Evolutionary conservation across 2,113 vertebrate species (phyloP).

Genomic region (Microcebus ravelobensis): DNA sequence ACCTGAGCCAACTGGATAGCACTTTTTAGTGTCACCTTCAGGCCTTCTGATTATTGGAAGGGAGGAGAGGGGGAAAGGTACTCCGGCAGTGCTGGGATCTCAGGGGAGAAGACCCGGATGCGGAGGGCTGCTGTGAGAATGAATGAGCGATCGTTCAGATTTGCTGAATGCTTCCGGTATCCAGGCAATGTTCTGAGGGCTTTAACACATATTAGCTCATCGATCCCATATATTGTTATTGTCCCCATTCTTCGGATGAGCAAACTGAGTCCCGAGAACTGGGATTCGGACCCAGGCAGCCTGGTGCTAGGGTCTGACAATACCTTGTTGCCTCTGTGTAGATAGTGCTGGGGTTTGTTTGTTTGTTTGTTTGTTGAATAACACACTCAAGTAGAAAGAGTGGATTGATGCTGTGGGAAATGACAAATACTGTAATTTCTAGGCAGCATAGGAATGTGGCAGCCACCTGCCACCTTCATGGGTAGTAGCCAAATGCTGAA

Average conservation of each 20-base stretch:
- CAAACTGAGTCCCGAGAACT: background rate
- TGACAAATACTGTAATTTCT: no score
- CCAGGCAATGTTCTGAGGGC: background rate
- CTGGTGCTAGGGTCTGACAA: background rate
- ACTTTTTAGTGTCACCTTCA: background rate
- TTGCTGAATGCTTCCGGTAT: no score
- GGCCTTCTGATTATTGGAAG: background rate
- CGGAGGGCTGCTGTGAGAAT: background rate
- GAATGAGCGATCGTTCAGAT: fast-evolving
- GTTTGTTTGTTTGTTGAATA: background rate
- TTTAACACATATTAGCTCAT: fast-evolving
- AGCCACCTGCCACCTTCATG: no score
- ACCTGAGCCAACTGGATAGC: background rate
- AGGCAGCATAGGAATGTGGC: fast-evolving
- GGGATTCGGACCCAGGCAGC: background rate
- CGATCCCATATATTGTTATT: fast-evolving
- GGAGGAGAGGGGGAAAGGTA: background rate
- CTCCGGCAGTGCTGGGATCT: background rate
- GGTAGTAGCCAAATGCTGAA: background rate
- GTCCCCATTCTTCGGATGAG: background rate
- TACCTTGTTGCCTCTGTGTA: background rate
- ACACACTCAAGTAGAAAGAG: background rate
- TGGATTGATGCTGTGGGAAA: background rate
- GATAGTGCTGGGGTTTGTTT: no score
- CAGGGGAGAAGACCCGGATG: background rate